Evolutionary conservation across 2,888 invertebrate genomes (phyloP).

Genomic region (Tetranychus piercei): DNA sequence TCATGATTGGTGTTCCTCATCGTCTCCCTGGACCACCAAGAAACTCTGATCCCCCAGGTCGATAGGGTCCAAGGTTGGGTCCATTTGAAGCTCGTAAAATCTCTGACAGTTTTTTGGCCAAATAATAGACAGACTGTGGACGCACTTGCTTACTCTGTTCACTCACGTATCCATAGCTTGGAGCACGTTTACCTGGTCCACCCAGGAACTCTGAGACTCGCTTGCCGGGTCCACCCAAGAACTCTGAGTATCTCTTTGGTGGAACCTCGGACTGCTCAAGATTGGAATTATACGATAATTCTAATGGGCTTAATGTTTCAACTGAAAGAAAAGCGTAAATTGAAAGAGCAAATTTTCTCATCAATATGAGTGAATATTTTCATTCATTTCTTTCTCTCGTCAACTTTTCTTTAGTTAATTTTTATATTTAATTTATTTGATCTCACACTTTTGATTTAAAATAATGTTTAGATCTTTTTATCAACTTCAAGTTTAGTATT

Average conservation of each 20-base stretch:
- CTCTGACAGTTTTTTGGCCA: slow-evolving; percentile 16
- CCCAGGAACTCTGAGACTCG: slow-evolving; percentile 25
- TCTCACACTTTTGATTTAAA: too few species aligned
- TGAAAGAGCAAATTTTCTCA: background rate
- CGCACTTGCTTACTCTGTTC: background rate
- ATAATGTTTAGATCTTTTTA: too few species aligned
- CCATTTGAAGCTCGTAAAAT: background rate
- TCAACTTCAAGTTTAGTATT: too few species aligned
- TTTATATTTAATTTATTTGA: too few species aligned
- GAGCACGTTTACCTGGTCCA: slow-evolving; percentile 24
- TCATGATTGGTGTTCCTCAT: background rate
- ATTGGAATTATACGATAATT: slow-evolving; percentile 19
- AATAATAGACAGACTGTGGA: background rate
- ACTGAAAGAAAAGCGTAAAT: background rate
- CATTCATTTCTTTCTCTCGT: background rate
- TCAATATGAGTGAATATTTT: background rate
- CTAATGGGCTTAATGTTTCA: background rate
- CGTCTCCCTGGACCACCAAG: slow-evolving; percentile 25
- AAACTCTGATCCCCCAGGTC: slow-evolving; percentile 21
- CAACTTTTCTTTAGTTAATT: too few species aligned
- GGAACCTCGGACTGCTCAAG: background rate
- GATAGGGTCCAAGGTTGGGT: background rate
- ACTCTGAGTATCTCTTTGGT: slow-evolving; percentile 24
- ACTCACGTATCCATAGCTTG: background rate
- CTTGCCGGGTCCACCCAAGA: slow-evolving; percentile 25